phyloP scores from a whole-genome alignment of 2,113 vertebrate species.

The Gorsachius goisagi region DNA sequence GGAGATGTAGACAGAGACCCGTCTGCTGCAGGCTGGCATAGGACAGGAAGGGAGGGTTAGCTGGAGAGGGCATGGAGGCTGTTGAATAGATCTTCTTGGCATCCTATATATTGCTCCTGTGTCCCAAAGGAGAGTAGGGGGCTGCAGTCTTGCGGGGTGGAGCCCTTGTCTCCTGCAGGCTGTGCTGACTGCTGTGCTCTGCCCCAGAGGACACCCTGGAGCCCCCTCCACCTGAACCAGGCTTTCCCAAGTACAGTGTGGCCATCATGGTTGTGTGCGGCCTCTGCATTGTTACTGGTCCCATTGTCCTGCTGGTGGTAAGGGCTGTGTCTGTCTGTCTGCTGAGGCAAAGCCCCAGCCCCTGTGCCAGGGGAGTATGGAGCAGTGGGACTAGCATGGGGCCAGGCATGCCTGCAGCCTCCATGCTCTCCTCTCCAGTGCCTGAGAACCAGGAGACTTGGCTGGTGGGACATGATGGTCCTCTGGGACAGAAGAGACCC shows the following conservation, averaged over 20 bases:
- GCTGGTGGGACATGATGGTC: neutral
- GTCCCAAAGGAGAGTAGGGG: neutral
- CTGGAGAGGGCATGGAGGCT: neutral
- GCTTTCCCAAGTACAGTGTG: neutral
- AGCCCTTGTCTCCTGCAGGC: neutral
- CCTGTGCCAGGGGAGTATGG: neutral
- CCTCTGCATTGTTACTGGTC: neutral
- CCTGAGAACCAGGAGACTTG: neutral
- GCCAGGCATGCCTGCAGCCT: neutral
- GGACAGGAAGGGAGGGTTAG: neutral
- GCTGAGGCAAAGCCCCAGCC: neutral
- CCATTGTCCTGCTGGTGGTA: neutral
- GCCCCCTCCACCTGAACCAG: rapidly evolving
- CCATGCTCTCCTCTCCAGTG: neutral
- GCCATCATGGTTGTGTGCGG: constrained; percentile 3
- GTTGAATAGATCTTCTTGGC: too few relatives aligned
- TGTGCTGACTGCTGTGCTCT: neutral
- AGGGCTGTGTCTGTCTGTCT: neutral
- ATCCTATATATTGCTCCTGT: rapidly evolving
- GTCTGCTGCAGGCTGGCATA: neutral
- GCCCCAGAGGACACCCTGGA: constrained; percentile 38
- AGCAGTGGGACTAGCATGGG: neutral
- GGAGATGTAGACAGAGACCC: neutral
- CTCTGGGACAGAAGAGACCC: neutral
- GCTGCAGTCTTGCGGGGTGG: rapidly evolving